These are phyloP conservation scores for Temnothorax longispinosus DNA, from an alignment of 1,140 invertebrate species.

Conservation along the genomic window DNA sequence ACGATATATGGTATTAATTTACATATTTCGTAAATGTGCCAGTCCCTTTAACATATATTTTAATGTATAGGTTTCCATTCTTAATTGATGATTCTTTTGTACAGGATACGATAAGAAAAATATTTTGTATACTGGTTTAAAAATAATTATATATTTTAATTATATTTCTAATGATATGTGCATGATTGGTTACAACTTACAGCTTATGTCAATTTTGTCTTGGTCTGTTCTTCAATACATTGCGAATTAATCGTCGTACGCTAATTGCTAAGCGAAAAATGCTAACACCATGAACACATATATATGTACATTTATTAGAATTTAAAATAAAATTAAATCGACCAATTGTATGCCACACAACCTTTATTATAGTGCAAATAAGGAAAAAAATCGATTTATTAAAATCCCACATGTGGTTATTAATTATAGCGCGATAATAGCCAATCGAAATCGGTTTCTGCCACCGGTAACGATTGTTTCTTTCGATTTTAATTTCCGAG, in stretches of 20 bases:
- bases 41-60: neutral
- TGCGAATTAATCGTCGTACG: neutral
- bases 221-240: neutral
- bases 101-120: neutral
- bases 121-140: neutral
- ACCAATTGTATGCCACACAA: neutral
- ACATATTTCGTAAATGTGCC: neutral
- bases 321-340: slow-evolving; percentile 19
- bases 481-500: slow-evolving; percentile 3
- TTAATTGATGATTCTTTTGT: neutral
- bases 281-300: neutral
- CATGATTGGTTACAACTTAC: neutral
- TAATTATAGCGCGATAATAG: neutral
- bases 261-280: neutral
- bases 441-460: neutral
- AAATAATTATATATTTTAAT: slow-evolving; percentile 1
- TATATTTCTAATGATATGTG: too few species aligned
- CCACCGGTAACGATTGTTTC: neutral
- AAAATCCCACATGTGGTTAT: slow-evolving; percentile 24
- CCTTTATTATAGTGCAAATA: neutral
- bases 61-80: neutral
- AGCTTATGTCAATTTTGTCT: neutral
- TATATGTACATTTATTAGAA: neutral
- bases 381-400: slow-evolving; percentile 17
- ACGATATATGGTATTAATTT: neutral